Evolutionary conservation across 2,113 vertebrate species (phyloP), one percentile per base, ranked within the genome.

Genomic region (Chaenocephalus aceratus): DNA sequence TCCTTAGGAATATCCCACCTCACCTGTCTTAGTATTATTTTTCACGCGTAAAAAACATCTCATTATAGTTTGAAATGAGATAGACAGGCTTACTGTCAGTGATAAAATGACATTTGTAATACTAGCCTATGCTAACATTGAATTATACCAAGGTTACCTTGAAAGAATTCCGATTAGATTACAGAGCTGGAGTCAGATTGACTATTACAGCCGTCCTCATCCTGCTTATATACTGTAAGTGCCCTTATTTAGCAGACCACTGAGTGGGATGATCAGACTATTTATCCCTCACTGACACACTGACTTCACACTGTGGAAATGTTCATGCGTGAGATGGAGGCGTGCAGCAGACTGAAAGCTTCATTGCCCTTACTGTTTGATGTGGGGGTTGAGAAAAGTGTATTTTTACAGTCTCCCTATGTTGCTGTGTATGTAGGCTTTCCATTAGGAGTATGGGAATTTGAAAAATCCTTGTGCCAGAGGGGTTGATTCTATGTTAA

Each of bases 271-370:
- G 11, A 49, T 66, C 30, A 68, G 10, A 26, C 30, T 68, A 14
- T 66, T 59, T 59, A n/a, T 51, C 30, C 30, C 10, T 23, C 18
- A 23, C 12, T 26, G 68, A n/a, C 68, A 56, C 41, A 41, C 30
- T 34, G 66, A n/a, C 66, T 51, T 58, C 48, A 23, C 16, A 16
- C 11, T 62, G 12, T 8, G 53, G 16, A 36, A 49, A 49, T 56
- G 51, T 53, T 56, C 44, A 56, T 45, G 49, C 49, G 30, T 45
- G 30, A 23, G 71, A 73, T 63, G 48, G 34, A 73, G 48, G 59
- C 34, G 2, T 8, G n/a, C 71, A 73, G 59, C 71, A 62, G 71
- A 52, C 30, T 51, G 30, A 23, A 49, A 56, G 56, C 56, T 62
- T 11, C 60, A 21, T 7, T 7, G 11, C 14, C 48, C 54, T 61